Evolutionary conservation across 1,140 invertebrate species (phyloP), one percentile per base, ranked within the genome.

Genomic region (Sinonovacula constricta): DNA sequence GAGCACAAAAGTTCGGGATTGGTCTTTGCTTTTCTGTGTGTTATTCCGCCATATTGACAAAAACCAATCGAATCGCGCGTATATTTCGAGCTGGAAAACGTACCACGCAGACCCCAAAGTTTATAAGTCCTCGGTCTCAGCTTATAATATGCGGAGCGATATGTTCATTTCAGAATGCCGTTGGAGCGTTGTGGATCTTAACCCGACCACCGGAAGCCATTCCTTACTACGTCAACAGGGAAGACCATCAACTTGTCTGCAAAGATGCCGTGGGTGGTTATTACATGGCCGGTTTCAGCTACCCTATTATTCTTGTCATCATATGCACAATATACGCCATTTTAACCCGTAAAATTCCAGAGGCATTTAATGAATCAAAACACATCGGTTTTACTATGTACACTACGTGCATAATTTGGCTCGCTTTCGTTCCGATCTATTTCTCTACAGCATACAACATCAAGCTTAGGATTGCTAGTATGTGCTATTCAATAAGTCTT

Each of bases 361-460:
- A 98, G 91, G 96, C 96, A 7, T 98, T 98, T 91, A 98, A 98
- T 90, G 97, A 98, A 91, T 97, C 96, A 81, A 97, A 98, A 33
- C 94, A 94, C 91, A 98, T 98, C n/a, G n/a, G n/a, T n/a, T n/a
- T n/a, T n/a, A n/a, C n/a, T n/a, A n/a, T n/a, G n/a, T n/a, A n/a
- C n/a, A n/a, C n/a, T n/a, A n/a, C n/a, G n/a, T n/a, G n/a, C n/a
- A n/a, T n/a, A n/a, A n/a, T n/a, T n/a, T n/a, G n/a, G n/a, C n/a
- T n/a, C n/a, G n/a, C n/a, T n/a, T n/a, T n/a, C n/a, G n/a, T n/a
- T n/a, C n/a, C n/a, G n/a, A n/a, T n/a, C n/a, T n/a, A n/a, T n/a
- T n/a, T n/a, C n/a, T n/a, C n/a, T n/a, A n/a, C n/a, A n/a, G 95
- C 95, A 15, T 75, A 86, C 54, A 95, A 85, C 65, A 89, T 89